Percentiles rank a stretch among this genome's conserved stretches.
phyloP scores from a whole-genome alignment of 2,797 vertebrate species.

The Chloroceryle inda region DNA sequence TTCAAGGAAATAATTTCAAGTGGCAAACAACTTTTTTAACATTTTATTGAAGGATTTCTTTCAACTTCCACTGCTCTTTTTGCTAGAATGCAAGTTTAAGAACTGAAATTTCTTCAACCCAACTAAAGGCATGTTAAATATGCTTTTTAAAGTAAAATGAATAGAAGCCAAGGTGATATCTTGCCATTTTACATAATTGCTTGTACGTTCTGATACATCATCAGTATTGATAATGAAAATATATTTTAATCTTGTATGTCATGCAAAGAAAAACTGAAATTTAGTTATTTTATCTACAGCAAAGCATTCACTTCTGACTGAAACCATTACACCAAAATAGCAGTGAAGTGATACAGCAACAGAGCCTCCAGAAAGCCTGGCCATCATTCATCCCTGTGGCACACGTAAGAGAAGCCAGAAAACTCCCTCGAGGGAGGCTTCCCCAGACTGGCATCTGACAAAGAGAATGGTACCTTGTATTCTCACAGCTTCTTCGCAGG shows the following conservation, averaged over 20 bases:
- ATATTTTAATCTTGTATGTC: not conserved
- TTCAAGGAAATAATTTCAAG: not conserved
- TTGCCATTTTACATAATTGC: not conserved
- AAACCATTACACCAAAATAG: not conserved
- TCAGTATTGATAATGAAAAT: not conserved
- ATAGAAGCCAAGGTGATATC: not conserved
- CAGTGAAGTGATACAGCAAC: not conserved
- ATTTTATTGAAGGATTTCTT: not conserved
- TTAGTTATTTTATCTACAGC: not conserved
- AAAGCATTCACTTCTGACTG: not conserved
- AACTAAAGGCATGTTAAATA: not conserved
- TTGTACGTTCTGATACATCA: not conserved
- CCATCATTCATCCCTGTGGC: not conserved
- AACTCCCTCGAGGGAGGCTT: not conserved
- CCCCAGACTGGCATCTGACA: not conserved
- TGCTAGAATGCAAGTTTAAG: not conserved
- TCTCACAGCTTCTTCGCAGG: not conserved
- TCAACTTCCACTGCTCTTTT: not conserved
- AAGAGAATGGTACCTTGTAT: not conserved
- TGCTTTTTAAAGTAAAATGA: not conserved
- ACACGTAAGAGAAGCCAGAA: not conserved
- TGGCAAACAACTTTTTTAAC: accelerated
- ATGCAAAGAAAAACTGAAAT: not conserved
- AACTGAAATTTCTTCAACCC: not conserved
- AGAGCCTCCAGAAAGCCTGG: not conserved